Conservation (phyloP, 2,113 vertebrate genomes). For the Pseudopipra pipra region DNA sequence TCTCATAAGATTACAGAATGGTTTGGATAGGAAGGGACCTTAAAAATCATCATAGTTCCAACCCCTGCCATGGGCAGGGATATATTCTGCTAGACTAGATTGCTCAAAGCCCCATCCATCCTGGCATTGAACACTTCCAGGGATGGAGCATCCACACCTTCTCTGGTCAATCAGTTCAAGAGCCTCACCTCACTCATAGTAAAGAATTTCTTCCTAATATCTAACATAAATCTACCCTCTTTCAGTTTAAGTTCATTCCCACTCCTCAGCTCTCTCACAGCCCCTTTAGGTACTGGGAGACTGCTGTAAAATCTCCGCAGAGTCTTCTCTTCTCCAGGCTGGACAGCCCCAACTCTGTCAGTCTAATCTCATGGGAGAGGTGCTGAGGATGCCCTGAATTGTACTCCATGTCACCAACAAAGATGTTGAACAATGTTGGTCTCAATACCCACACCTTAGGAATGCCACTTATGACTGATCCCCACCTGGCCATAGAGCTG, state of each 20-base stretch:
- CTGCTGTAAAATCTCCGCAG: not conserved
- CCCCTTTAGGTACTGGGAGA: not conserved
- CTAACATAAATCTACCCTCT: too few relatives aligned
- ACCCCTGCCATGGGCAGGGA: rapidly evolving
- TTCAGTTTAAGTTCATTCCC: not conserved
- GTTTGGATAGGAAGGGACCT: not conserved
- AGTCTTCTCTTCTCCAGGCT: not conserved
- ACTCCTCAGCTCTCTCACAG: not conserved
- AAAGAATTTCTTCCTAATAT: not conserved
- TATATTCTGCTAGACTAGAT: not conserved
- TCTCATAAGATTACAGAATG: not conserved
- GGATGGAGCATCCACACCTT: not conserved
- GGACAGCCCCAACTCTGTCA: not conserved
- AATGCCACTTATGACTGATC: not conserved
- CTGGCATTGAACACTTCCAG: not conserved
- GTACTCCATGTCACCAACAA: not conserved
- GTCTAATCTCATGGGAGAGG: not conserved
- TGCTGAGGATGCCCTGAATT: not conserved
- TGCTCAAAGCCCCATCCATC: not conserved
- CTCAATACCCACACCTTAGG: not conserved
- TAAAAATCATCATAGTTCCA: not conserved
- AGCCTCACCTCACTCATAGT: not conserved
- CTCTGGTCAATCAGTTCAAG: too few relatives aligned
- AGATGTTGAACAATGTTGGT: not conserved
- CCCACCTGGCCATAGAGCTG: not conserved